Evolutionary conservation across 2,113 vertebrate species (phyloP).

Genomic region (Amblyornis subalaris): DNA sequence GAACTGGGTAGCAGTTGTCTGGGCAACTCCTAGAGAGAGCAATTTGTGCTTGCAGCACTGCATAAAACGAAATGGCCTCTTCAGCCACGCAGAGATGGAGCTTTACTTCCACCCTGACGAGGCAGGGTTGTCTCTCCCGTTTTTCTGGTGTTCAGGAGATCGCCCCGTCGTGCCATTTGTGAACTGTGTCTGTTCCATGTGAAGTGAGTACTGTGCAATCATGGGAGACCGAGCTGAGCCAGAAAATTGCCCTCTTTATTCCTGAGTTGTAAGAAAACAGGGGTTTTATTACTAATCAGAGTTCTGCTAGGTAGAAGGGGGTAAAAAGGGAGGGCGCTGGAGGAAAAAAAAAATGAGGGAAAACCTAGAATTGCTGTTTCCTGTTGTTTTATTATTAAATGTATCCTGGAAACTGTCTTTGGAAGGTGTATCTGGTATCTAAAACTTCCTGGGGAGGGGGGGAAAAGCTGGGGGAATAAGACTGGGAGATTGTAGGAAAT

Average conservation of each 20-base stretch:
- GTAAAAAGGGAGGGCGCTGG: neutral
- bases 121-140: neutral
- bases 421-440: slow-evolving; percentile 4
- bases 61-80: slow-evolving; percentile 4
- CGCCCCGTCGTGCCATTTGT: slow-evolving; percentile 7
- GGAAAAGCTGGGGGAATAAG: neutral
- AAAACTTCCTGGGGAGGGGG: neutral
- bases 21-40: slow-evolving; percentile 41
- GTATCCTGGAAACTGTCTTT: slow-evolving; percentile 25
- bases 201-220: slow-evolving; percentile 35
- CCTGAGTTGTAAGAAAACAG: neutral
- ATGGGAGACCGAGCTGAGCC: neutral
- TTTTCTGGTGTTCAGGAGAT: slow-evolving; percentile 25
- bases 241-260: neutral
- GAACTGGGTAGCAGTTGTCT: slow-evolving; percentile 31
- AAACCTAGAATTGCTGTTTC: neutral
- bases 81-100: neutral
- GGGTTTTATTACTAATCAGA: neutral
- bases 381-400: slow-evolving; percentile 9
- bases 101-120: neutral
- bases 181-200: slow-evolving; percentile 9
- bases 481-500: neutral
- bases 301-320: neutral
- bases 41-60: slow-evolving; percentile 16
- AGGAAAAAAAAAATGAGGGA: neutral